These are phyloP conservation scores for Trachymyrmex cornetzi DNA, from an alignment of 1,140 invertebrate species.

Conservation along the genomic window DNA sequence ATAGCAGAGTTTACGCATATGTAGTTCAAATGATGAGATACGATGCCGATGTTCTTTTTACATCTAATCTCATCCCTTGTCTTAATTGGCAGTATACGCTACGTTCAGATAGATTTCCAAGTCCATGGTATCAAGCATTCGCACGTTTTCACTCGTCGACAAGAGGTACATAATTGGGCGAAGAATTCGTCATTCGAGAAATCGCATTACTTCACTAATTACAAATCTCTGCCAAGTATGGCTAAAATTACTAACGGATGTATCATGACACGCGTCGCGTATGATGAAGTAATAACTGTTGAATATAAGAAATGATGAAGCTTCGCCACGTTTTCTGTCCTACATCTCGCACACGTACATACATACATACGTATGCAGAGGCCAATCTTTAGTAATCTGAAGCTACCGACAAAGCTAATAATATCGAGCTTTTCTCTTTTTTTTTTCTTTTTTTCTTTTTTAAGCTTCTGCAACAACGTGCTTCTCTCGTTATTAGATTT, in stretches of 20 bases:
- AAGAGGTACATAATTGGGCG: slow-evolving; percentile 41
- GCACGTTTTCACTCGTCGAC: neutral
- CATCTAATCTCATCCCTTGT: neutral
- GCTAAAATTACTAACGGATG: neutral
- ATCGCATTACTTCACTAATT: neutral
- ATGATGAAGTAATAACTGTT: neutral
- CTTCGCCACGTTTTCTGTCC: neutral
- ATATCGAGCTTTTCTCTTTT: neutral
- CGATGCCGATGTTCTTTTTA: neutral
- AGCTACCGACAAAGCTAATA: neutral
- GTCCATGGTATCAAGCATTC: slow-evolving; percentile 22
- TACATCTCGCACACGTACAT: neutral
- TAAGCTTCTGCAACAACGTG: neutral
- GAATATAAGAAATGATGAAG: neutral
- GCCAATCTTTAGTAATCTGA: neutral
- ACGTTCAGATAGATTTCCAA: slow-evolving; percentile 42
- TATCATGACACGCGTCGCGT: neutral
- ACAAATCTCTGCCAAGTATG: neutral
- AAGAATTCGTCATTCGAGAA: neutral
- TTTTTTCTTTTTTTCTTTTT: neutral
- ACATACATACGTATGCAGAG: no score
- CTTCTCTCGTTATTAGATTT: neutral
- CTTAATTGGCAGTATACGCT: slow-evolving; percentile 5
- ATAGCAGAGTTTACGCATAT: neutral
- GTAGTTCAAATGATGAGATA: neutral